phyloP scores from a whole-genome alignment of 2,113 vertebrate species.

The Gasterosteus nipponicus region DNA sequence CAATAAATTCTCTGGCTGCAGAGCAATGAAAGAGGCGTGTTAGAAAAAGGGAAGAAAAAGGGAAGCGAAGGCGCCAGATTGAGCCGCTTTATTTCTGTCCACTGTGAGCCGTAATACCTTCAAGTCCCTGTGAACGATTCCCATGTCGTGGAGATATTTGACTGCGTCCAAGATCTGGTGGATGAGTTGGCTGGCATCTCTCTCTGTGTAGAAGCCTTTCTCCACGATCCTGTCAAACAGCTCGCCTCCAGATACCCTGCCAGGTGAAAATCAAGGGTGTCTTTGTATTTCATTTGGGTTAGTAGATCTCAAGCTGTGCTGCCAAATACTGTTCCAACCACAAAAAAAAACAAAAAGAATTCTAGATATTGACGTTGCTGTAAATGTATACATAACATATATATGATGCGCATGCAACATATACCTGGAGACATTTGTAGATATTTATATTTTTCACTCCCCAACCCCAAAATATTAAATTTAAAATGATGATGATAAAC shows the following conservation, averaged over 20 bases:
- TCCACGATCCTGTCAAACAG: constrained; percentile 98
- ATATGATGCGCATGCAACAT: neutral
- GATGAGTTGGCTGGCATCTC: constrained; percentile 96
- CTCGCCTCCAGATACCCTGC: constrained; percentile 94
- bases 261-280: constrained; percentile 2
- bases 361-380: neutral
- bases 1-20: constrained; percentile 77
- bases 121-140: constrained; percentile 94
- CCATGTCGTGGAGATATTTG: constrained; percentile 96
- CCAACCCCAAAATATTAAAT: neutral
- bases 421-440: too few relatives aligned
- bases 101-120: constrained; percentile 83
- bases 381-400: too few relatives aligned
- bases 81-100: neutral
- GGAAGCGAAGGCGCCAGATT: neutral
- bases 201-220: constrained; percentile 97
- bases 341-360: neutral
- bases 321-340: neutral
- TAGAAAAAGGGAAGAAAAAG: neutral
- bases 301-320: neutral
- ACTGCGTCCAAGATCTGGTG: constrained; percentile 95
- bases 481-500: neutral
- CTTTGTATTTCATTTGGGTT: neutral
- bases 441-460: neutral
- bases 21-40: constrained; percentile 5